Percentiles rank a stretch among this genome's conserved stretches.
phyloP scores from a whole-genome alignment of 2,888 invertebrate genomes.

The Mesorhabditis belari region DNA sequence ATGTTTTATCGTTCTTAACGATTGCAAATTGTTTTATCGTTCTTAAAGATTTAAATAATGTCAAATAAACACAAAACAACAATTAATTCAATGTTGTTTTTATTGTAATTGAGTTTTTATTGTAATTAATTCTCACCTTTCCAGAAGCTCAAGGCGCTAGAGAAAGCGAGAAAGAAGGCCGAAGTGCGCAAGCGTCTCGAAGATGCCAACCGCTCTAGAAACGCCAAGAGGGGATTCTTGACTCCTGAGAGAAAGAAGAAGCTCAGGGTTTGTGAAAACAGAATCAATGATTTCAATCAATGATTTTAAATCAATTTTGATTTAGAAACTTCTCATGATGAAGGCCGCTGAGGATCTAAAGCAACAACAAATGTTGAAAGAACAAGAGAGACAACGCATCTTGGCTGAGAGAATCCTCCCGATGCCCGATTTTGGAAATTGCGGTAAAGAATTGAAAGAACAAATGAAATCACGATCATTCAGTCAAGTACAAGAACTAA shows the following conservation, averaged over 20 bases:
- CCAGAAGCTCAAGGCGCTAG: constrained; percentile 76
- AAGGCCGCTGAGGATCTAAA: constrained; percentile 99
- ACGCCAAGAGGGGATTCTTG: constrained; percentile 96
- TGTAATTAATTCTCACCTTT: constrained; percentile 6
- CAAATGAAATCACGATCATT: too few species aligned
- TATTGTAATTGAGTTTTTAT: not conserved
- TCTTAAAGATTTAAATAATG: not conserved
- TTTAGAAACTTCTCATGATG: constrained; percentile 92
- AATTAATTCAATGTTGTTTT: not conserved
- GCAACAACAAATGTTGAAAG: constrained; percentile 97
- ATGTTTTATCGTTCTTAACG: not conserved
- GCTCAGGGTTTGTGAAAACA: constrained; percentile 75
- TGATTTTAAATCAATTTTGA: too few species aligned
- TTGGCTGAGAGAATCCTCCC: constrained; percentile 89
- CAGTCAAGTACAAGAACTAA: too few species aligned
- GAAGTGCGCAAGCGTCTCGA: constrained; percentile 97
- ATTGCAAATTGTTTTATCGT: not conserved
- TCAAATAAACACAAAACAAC: not conserved
- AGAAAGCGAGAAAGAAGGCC: constrained; percentile 96
- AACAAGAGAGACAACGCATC: constrained; percentile 88
- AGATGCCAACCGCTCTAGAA: constrained; percentile 95
- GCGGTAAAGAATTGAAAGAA: constrained; percentile 16
- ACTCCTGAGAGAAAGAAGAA: constrained; percentile 99
- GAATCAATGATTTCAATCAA: not conserved
- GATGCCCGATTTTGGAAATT: constrained; percentile 72